Conservation (phyloP, 2,888 invertebrate genomes). For the Morpho deidamia region DNA sequence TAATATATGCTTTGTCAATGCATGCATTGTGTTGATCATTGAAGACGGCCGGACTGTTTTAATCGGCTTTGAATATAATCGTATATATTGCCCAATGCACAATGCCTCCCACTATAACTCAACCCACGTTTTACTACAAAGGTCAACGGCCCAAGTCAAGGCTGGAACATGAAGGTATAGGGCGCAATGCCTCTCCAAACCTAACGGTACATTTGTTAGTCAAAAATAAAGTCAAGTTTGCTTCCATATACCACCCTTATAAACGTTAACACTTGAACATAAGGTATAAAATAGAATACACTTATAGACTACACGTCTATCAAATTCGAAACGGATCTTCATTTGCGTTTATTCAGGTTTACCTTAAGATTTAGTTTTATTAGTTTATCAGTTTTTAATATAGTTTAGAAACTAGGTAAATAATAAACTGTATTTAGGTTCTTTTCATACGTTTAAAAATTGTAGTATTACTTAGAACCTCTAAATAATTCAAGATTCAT, state of each 20-base stretch:
- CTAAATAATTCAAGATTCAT: no score
- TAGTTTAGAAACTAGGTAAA: no score
- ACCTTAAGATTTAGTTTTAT: no score
- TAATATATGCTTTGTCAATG: not conserved
- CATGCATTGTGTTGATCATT: not conserved
- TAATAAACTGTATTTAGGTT: no score
- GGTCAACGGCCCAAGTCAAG: constrained; percentile 39
- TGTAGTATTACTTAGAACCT: no score
- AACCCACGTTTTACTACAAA: constrained; percentile 25
- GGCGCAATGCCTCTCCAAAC: constrained; percentile 27
- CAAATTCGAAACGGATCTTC: not conserved
- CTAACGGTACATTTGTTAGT: constrained; percentile 24
- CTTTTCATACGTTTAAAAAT: no score
- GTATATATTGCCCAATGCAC: constrained; percentile 7
- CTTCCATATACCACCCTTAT: constrained; percentile 4
- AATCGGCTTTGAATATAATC: constrained; percentile 3
- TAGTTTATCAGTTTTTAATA: no score
- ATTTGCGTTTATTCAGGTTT: no score
- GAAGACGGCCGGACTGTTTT: not conserved
- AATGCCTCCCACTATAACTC: constrained; percentile 22
- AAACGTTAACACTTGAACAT: constrained; percentile 4
- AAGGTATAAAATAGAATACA: constrained; percentile 7
- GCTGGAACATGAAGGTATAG: constrained; percentile 36
- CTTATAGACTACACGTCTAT: not conserved
- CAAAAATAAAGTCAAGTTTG: constrained; percentile 6